A percentile compares a stretch with the other conserved stretches of the same genome.
Evolutionary conservation across 2,113 vertebrate species (phyloP).

Genomic region (Thunnus thynnus): DNA sequence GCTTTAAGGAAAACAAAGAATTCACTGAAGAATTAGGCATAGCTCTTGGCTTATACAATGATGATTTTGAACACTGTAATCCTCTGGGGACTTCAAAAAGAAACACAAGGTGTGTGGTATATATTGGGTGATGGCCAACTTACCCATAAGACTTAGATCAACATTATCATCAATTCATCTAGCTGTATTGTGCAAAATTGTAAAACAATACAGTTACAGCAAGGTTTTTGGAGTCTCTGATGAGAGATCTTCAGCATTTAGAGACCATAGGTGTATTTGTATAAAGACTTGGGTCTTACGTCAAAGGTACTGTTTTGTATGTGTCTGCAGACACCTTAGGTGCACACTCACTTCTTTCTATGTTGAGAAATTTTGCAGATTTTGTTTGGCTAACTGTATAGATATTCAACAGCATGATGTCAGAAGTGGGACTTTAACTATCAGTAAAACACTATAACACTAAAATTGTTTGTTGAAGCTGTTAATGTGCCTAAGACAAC

Average conservation of each 20-base stretch:
- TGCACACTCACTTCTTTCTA: background rate
- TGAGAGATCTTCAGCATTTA: background rate
- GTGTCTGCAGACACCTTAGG: background rate
- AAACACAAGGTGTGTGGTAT: background rate
- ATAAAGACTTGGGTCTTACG: background rate
- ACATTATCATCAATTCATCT: slow-evolving; percentile 8
- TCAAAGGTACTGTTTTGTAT: background rate
- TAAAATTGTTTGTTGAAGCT: background rate
- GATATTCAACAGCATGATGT: background rate
- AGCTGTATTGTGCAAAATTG: slow-evolving; percentile 2
- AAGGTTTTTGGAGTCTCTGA: background rate
- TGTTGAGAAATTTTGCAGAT: background rate
- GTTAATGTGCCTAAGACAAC: background rate
- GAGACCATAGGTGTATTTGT: background rate
- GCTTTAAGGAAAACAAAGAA: slow-evolving; percentile 8
- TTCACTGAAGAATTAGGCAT: background rate
- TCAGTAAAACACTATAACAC: background rate
- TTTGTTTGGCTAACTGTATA: background rate
- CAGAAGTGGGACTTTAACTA: background rate
- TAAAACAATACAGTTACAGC: background rate
- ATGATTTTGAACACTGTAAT: background rate
- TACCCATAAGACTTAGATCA: background rate
- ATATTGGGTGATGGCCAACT: background rate
- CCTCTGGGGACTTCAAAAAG: background rate
- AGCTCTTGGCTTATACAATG: background rate